These are phyloP conservation scores for Sisor rabdophorus DNA, from an alignment of 2,113 vertebrate species.

Conservation along the genomic window DNA sequence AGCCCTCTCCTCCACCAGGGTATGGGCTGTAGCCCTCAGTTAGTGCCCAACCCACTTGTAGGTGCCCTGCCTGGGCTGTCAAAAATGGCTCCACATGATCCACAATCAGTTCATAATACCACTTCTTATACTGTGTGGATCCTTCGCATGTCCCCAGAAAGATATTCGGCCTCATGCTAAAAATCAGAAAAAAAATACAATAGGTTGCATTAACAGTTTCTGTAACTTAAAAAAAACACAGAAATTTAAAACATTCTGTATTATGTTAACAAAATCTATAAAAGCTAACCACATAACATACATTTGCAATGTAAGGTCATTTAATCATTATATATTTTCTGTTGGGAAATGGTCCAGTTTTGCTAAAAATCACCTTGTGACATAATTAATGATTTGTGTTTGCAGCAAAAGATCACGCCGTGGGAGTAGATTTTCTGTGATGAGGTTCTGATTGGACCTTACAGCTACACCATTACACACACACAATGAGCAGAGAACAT, in stretches of 20 bases:
- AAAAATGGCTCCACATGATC: conserved; percentile 81
- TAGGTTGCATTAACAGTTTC: background rate
- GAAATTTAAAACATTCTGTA: background rate
- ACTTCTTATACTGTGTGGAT: conserved; percentile 85
- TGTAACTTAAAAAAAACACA: background rate
- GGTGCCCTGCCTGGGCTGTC: conserved; percentile 77
- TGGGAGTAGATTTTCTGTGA: conserved; percentile 89
- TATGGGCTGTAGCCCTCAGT: conserved; percentile 89
- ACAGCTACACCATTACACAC: conserved; percentile 92
- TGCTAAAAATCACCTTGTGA: conserved; percentile 74
- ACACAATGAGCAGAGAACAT: conserved; percentile 88
- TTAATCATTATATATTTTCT: background rate
- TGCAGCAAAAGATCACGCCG: conserved; percentile 86
- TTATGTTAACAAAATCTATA: background rate
- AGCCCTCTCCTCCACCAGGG: conserved; percentile 87
- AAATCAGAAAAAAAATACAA: conserved; percentile 41
- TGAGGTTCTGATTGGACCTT: conserved; percentile 91
- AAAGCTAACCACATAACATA: background rate
- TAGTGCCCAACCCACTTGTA: conserved; percentile 88
- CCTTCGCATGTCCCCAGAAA: conserved; percentile 86
- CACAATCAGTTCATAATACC: conserved; percentile 91
- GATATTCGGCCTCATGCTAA: conserved; percentile 89
- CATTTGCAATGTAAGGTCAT: background rate
- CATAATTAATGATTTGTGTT: conserved; percentile 86
- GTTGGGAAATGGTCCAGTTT: background rate